Evolutionary conservation across 1,140 invertebrate species (phyloP), one percentile per base, ranked within the genome.

Genomic region (Orussus abietinus): DNA sequence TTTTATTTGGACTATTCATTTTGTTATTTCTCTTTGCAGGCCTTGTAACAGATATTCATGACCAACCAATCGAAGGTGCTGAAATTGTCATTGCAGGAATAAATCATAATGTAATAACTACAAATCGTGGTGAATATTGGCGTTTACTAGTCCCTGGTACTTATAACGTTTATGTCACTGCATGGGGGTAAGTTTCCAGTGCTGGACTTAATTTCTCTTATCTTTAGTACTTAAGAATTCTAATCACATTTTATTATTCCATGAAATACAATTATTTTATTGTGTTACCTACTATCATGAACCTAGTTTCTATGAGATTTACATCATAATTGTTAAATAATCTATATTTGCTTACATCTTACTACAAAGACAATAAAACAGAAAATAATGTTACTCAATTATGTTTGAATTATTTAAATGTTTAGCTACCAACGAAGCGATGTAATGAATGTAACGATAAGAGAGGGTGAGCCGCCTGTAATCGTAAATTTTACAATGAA

Each of bases 61-160:
- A 76, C 13, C 71, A 78, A 52, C 75, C 78, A 20, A 73, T 84
- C 48, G 66, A 76, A 38, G 80, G 80, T 57, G 92, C 90, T 2
- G 73, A 77, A 36, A 77, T 95, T 20, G 62, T 77, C 19, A 80
- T 93, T 3, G 62, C 78, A 14, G 82, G 82, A 10, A 80, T 90
- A 26, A 71, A 82, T 43, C 83, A 88, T 48, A 87, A 87, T 59
- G 73, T 94, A 12, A 78, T 76, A 9, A 88, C 82, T 1, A 87
- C 85, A 3, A 72, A 78, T 30, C 58, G 77, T n/a, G 92, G 92
- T 35, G 87, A 92, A 63, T 96, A 84, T 71, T 96, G 92, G 92
- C 72, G 92, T 42, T 72, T 94, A 19, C 64, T 94, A 4, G 62
- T 88, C 3, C 89, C 90, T 18, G 91, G 90, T 49, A 74, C 75